Conservation (phyloP, 2,888 invertebrate species). For the Mallateleia sp. region DNA sequence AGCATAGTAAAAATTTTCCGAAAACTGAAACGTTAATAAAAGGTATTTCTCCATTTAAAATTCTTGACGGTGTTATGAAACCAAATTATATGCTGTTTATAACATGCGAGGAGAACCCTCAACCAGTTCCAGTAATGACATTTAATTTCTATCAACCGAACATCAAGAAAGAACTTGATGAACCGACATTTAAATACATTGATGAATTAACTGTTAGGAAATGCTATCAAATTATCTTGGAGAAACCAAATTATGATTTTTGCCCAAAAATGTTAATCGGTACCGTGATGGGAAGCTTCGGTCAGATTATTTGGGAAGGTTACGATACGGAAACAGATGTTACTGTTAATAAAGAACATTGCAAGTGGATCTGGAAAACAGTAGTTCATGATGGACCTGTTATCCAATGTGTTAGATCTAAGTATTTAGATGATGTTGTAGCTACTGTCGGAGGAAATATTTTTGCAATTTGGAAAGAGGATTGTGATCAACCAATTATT, state of each 20-base stretch:
- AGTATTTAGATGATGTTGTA: slow-evolving; percentile 91
- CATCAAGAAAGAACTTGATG: slow-evolving; percentile 77
- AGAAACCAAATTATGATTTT: slow-evolving; percentile 73
- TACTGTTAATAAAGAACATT: slow-evolving; percentile 91
- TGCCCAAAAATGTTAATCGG: slow-evolving; percentile 39
- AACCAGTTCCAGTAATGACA: slow-evolving; percentile 89
- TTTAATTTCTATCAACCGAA: slow-evolving; percentile 89
- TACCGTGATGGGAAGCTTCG: slow-evolving; percentile 89
- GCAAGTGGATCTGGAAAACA: slow-evolving; percentile 89
- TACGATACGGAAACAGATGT: slow-evolving; percentile 92
- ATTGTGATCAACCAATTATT: slow-evolving; percentile 91
- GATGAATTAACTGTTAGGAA: slow-evolving; percentile 80
- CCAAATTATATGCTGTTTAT: slow-evolving; percentile 92
- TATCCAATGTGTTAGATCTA: slow-evolving; percentile 91
- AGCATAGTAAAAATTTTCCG: neutral
- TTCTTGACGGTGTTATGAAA: slow-evolving; percentile 91
- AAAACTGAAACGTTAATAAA: slow-evolving; percentile 91
- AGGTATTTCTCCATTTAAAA: slow-evolving; percentile 91
- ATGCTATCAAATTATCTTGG: slow-evolving; percentile 80
- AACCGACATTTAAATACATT: slow-evolving; percentile 50
- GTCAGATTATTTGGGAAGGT: slow-evolving; percentile 92
- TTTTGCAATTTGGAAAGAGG: slow-evolving; percentile 94
- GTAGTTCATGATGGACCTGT: slow-evolving; percentile 94
- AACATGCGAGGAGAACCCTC: slow-evolving; percentile 89
- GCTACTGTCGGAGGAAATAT: slow-evolving; percentile 94